Evolutionary conservation across 2,797 vertebrate genomes (phyloP), one percentile per base, ranked within the genome.

Genomic region (Macropodus opercularis): DNA sequence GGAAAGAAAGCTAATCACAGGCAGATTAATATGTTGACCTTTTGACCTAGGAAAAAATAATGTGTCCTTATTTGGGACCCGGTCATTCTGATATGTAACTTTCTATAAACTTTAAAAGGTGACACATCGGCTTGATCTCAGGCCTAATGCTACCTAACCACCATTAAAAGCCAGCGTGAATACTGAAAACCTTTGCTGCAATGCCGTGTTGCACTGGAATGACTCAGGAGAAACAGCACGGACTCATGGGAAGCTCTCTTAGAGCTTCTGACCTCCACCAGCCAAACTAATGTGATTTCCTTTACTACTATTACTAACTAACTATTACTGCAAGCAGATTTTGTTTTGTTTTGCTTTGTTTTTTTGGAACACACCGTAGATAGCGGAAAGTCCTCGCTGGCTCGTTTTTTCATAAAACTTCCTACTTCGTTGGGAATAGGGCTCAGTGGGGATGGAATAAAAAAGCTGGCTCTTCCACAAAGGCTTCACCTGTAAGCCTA

Each of bases 401-500:
- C 24, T 43, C 2, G 5, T n/a, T 47, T 46, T 50, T n/a, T 12
- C 21, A 9, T 4, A 17, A 40, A 38, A 36, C 15, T 12, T 22
- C 26, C 22, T 19, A 5, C 32, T 49, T 60, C 27, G 40, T 51
- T 57, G 40, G 40, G 34, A 10, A 49, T 15, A 0, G 3, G 6
- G 18, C 60, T 71, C 44, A 36, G 36, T 14, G 19, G 34, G 47
- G 8, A 1, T 11, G 48, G 38, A 57, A 59, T 61, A 54, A 78
- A 69, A n/a, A 70, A 64, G n/a, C 44, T 54, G 61, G 54, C 32
- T 2, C 34, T 26, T 11, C 24, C 31, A 58, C 55, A 62, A 46
- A 69, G 56, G 15, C 38, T 52, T 13, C 57, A 69, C 72, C 83
- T 72, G 58, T 17, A 46, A 63, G 9, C 54, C 52, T 22, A 35